Evolutionary conservation across 2,888 invertebrate genomes (phyloP), one percentile per base, ranked within the genome.

Genomic region (Hydropsyche betteni): DNA sequence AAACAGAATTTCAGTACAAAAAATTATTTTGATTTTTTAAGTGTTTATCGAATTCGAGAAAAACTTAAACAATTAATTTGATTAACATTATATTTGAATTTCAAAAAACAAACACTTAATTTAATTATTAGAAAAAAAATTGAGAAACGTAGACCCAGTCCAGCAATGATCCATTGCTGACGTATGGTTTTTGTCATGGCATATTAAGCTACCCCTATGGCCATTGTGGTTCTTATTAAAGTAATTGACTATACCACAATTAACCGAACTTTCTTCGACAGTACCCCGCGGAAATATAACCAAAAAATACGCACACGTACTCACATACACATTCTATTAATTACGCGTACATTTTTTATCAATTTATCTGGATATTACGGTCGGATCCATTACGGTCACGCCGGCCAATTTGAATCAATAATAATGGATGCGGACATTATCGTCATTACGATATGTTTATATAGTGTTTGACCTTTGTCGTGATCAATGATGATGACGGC

Each of bases 171-270:
- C 69, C 68, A 70, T 69, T 69, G 74, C 74, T 76, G 76, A 77
- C 50, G 69, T 52, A 76, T 76, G 34, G 71, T 34, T 74, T 76
- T 78, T 68, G 78, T 78, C 76, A 78, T 74, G 76, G 69, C 8
- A 38, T 69, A 76, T 78, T 74, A 74, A 14, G 33, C 58, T 74
- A 53, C 78, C 78, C 78, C 74, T 58, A 78, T 78, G 53, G 69
- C 69, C 74, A 64, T 77, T 44, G 44, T 68, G 71, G 33, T 44
- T 33, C 71, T 70, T 70, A 77, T 74, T 72, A 72, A 58, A n/a
- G 64, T 73, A 74, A 77, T 77, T 76, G 58, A 69, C 75, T 61
- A 14, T 50, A 58, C 74, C 74, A 74, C 75, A 77, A 77, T 75
- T 77, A 55, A 14, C 72, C 72, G 34, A n/a, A 70, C 44, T 58